Evolutionary conservation across 1,140 invertebrate genomes (phyloP).

Genomic region (Neodiprion virginianus): DNA sequence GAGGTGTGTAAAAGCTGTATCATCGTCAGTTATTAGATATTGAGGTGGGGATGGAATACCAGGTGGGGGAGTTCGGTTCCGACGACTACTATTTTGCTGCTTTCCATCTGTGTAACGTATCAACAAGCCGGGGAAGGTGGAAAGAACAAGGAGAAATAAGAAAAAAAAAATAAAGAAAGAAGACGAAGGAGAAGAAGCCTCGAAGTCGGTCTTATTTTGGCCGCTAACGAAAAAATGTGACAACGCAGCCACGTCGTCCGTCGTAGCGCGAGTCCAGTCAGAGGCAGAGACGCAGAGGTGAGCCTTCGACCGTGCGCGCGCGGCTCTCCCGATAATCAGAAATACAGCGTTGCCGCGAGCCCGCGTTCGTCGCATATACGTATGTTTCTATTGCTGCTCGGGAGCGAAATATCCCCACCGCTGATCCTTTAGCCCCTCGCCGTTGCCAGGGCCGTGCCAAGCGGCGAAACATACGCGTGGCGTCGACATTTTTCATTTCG

Average conservation of each 20-base stretch:
- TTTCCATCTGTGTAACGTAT: too few species aligned
- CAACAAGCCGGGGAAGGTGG: too few species aligned
- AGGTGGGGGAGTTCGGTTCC: too few species aligned
- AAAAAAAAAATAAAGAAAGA: too few species aligned
- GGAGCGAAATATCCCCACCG: conserved; percentile 2
- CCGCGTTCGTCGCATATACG: not conserved
- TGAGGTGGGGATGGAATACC: too few species aligned
- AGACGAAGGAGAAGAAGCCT: too few species aligned
- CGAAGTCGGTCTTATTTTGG: not conserved
- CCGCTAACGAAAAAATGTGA: conserved; percentile 1
- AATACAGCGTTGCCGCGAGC: conserved; percentile 1
- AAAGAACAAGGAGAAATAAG: too few species aligned
- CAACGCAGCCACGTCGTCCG: not conserved
- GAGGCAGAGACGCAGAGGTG: not conserved
- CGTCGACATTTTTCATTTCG: not conserved
- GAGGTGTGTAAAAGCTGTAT: too few species aligned
- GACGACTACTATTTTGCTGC: too few species aligned
- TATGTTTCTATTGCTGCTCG: not conserved
- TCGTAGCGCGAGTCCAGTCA: not conserved
- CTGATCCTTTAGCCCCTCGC: not conserved
- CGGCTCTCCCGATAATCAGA: not conserved
- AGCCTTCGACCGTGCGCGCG: not conserved
- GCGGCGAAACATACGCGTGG: not conserved
- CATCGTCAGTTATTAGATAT: too few species aligned
- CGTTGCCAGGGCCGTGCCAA: not conserved